phyloP scores from a whole-genome alignment of 2,113 vertebrate genomes.

The Telmatochromis sp. region DNA sequence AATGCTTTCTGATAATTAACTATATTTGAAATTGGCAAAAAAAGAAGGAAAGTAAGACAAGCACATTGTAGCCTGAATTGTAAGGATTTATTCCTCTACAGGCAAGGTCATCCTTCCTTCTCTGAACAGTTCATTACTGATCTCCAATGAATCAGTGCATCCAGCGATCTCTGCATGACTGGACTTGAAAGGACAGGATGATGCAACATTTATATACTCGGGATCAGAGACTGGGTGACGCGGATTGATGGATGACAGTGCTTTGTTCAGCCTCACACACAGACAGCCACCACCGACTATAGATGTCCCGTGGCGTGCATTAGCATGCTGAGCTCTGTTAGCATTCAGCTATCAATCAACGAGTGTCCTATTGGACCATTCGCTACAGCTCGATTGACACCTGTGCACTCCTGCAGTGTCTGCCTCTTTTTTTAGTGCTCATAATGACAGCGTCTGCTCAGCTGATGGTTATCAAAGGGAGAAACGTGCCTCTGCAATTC shows the following conservation, averaged over 20 bases:
- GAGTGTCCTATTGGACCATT: neutral
- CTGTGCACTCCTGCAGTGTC: conserved; percentile 15
- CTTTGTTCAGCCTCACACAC: conserved; percentile 32
- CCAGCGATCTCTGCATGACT: neutral
- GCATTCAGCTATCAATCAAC: conserved; percentile 53
- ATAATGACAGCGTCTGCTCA: conserved; percentile 23
- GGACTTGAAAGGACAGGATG: neutral
- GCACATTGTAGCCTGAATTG: neutral
- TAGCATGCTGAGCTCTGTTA: conserved; percentile 7
- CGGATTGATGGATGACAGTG: conserved; percentile 47
- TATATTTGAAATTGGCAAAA: neutral
- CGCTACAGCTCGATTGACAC: conserved; percentile 20
- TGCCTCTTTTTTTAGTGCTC: conserved; percentile 1
- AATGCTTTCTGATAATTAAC: neutral
- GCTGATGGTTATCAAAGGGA: conserved; percentile 14
- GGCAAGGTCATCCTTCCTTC: conserved; percentile 26
- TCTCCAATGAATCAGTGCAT: conserved; percentile 21
- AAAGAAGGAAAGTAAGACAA: neutral
- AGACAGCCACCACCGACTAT: neutral
- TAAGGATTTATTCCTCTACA: conserved; percentile 4
- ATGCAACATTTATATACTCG: conserved; percentile 30
- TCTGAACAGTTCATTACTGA: neutral
- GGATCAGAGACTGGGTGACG: conserved; percentile 14
- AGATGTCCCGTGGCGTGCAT: conserved; percentile 30
- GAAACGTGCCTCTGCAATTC: neutral